Conservation (phyloP, 2,888 invertebrate species). For the Morinoia aosen region DNA sequence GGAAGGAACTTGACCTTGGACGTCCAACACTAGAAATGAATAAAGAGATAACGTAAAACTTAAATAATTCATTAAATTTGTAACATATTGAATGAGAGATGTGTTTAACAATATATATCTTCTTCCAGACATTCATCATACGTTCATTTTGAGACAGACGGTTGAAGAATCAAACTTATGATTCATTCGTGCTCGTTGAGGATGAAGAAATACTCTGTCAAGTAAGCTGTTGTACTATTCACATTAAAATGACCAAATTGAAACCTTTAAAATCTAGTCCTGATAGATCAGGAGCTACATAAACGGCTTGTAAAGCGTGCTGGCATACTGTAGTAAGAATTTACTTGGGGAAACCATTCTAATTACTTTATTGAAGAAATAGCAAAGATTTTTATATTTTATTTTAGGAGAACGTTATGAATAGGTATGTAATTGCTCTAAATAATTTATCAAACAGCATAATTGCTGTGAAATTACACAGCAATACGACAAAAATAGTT, state of each 20-base stretch:
- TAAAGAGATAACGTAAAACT: neutral
- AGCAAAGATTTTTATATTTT: too few species aligned
- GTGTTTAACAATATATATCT: neutral
- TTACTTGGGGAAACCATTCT: too few species aligned
- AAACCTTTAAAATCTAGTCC: too few species aligned
- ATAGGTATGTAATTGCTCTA: too few species aligned
- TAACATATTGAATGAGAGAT: neutral
- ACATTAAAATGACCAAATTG: neutral
- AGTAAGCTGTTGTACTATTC: neutral
- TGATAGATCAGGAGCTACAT: too few species aligned
- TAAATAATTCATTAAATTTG: neutral
- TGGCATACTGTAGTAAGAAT: too few species aligned
- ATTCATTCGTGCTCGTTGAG: neutral
- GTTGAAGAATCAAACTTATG: neutral
- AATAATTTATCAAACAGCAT: too few species aligned
- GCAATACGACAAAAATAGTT: too few species aligned
- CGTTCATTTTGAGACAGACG: neutral
- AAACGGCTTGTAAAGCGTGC: too few species aligned
- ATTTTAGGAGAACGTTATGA: too few species aligned
- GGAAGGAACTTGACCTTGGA: neutral
- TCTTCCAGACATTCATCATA: neutral
- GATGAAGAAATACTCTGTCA: neutral
- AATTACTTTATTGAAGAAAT: too few species aligned
- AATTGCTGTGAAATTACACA: too few species aligned
- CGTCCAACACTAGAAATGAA: neutral